These are phyloP conservation scores for Oceanodroma leucorhoa DNA, from an alignment of 2,797 vertebrate species.

Conservation along the genomic window DNA sequence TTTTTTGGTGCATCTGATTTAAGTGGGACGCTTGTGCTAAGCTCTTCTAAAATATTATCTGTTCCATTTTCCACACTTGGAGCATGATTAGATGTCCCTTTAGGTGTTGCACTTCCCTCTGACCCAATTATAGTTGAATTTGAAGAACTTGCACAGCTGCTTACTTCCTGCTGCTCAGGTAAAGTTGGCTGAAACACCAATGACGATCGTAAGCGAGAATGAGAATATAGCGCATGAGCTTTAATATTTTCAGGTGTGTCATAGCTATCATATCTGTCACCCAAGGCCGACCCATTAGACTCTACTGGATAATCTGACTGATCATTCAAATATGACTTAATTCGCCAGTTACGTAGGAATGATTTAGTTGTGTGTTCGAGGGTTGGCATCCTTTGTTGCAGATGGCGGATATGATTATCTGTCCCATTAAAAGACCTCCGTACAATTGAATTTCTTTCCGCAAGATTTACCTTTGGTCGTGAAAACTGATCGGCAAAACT, in stretches of 20 bases:
- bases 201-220: constrained; percentile 86
- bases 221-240: constrained; percentile 71
- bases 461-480: constrained; percentile 69
- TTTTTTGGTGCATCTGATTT: constrained; percentile 51
- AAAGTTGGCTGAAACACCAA: constrained; percentile 85
- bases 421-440: constrained; percentile 86
- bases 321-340: constrained; percentile 91
- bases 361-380: constrained; percentile 88
- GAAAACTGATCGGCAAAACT: constrained; percentile 78
- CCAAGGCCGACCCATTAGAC: constrained; percentile 67
- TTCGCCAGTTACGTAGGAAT: constrained; percentile 89
- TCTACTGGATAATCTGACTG: constrained; percentile 75
- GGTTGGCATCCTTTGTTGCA: constrained; percentile 89
- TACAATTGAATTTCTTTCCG: constrained; percentile 80
- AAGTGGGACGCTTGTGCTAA: not conserved
- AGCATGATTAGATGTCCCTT: constrained; percentile 63
- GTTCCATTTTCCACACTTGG: not conserved
- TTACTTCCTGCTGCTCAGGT: constrained; percentile 86
- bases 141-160: constrained; percentile 80
- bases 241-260: constrained; percentile 77
- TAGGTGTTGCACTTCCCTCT: constrained; percentile 72
- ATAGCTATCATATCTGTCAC: constrained; percentile 76
- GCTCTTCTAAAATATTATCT: constrained; percentile 3
- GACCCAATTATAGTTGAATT: constrained; percentile 76
- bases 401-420: constrained; percentile 81